A percentile compares a stretch with the other conserved stretches of the same genome.
Conservation (phyloP, 92 coral and sea anemone genomes). For the Heliopora coerulea region DNA sequence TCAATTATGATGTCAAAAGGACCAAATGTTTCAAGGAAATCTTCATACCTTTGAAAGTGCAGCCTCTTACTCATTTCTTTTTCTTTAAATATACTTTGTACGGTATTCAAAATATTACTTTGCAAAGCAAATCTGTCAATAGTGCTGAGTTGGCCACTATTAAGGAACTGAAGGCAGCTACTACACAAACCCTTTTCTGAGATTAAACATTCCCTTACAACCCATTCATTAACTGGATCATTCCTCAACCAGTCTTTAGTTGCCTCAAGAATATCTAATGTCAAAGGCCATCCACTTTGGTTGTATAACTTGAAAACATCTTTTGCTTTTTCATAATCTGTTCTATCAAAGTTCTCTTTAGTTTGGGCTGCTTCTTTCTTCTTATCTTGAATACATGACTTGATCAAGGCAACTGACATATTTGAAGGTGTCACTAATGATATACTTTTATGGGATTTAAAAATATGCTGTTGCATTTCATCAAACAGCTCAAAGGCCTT, state of each 20-base stretch:
- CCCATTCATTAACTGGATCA: constrained; percentile 71
- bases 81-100: constrained; percentile 36
- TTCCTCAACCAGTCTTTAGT: constrained; percentile 58
- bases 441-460: constrained; percentile 46
- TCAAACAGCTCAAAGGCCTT: constrained; percentile 75
- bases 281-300: constrained; percentile 63
- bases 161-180: constrained; percentile 57
- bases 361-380: neutral
- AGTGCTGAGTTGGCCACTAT: constrained; percentile 33
- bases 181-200: constrained; percentile 62
- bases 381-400: constrained; percentile 34
- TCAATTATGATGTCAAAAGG: constrained; percentile 88
- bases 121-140: constrained; percentile 19
- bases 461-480: constrained; percentile 53
- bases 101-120: constrained; percentile 44
- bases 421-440: constrained; percentile 52
- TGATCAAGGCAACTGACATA: constrained; percentile 72
- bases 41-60: constrained; percentile 54
- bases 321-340: constrained; percentile 32
- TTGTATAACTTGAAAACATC: constrained; percentile 63
- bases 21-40: constrained; percentile 45
- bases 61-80: constrained; percentile 6
- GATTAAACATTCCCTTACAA: constrained; percentile 52
- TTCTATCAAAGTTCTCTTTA: constrained; percentile 21
- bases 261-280: constrained; percentile 56